Evolutionary conservation across 2,888 invertebrate genomes (phyloP).

Genomic region (Ectemnius lituratus): DNA sequence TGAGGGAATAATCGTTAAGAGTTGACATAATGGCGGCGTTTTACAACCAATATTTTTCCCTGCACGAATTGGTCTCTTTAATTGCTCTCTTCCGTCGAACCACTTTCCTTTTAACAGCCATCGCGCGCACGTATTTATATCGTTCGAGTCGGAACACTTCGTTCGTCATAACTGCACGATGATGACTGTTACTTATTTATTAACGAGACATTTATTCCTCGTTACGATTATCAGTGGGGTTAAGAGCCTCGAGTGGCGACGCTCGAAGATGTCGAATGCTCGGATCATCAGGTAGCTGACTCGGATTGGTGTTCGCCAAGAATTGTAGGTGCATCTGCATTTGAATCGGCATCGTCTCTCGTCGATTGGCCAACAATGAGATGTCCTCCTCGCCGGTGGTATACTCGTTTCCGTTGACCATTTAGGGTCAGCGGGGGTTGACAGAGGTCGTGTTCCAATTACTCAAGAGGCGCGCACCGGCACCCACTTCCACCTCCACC

Average conservation of each 20-base stretch:
- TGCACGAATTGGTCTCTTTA: constrained; percentile 47
- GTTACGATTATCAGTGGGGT: no score
- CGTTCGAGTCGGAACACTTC: neutral
- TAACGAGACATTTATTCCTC: no score
- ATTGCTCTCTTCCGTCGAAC: constrained; percentile 40
- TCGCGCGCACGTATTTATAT: neutral
- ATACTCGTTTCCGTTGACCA: constrained; percentile 73
- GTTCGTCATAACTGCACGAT: neutral
- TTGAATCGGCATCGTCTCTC: constrained; percentile 3
- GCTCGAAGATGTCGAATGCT: neutral
- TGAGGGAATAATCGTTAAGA: constrained; percentile 42
- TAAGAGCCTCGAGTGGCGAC: neutral
- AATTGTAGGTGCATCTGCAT: constrained; percentile 23
- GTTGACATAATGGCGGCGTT: constrained; percentile 49
- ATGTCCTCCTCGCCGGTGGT: constrained; percentile 53
- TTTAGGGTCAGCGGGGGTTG: constrained; percentile 75
- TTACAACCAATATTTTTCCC: constrained; percentile 52
- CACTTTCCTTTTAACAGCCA: constrained; percentile 50
- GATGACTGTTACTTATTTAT: neutral
- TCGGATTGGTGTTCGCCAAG: neutral
- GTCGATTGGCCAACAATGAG: constrained; percentile 44
- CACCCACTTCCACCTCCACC: constrained; percentile 68
- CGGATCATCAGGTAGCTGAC: neutral
- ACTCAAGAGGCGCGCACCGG: constrained; percentile 70
- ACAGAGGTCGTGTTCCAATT: constrained; percentile 76